Evolutionary conservation across 2,797 vertebrate genomes (phyloP), one percentile per base, ranked within the genome.

Genomic region (Sebastes matsubarae): DNA sequence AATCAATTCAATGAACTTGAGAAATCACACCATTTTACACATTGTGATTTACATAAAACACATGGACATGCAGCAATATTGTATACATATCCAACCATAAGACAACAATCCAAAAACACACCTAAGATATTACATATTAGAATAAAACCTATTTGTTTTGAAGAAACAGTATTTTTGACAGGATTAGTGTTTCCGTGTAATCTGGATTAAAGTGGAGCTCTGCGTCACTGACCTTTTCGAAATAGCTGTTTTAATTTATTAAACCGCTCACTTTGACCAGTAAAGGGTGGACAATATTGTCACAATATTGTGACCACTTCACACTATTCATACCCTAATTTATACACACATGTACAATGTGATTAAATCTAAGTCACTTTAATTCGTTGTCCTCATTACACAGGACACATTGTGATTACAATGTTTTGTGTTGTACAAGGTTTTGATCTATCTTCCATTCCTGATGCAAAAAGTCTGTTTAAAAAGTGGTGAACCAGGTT

Each of bases 161-260:
- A 91, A 93, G 85, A 89, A 92, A 89, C 72, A 68, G 71, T 89
- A 81, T 92, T 92, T 94, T 94, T 46, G 89, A 86, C 87, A 87
- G 91, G 93, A 93, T 95, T 94, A 94, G 84, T 72, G 87, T 86
- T 87, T 81, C 50, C 77, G 75, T 87, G 66, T 94, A 95, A 96
- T 93, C 94, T 93, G 94, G 95, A 95, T 96, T 96, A 95, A 86
- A 91, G 77, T 32, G 57, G 79, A 81, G 72, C 72, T 75, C 87
- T 93, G 93, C 90, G 87, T 95, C 95, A 95, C 74, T 88, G 91
- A 46, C 93, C 87, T 89, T 94, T 92, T 91, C 88, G 84, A 95
- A 91, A 91, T 91, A 83, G 20, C 83, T 89, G 81, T 91, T 93
- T 92, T 89, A 87, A 90, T 93, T 93, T 78, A 93, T 90, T 92